Conservation (phyloP, 2,888 invertebrate genomes). For the Agrochola circellaris region DNA sequence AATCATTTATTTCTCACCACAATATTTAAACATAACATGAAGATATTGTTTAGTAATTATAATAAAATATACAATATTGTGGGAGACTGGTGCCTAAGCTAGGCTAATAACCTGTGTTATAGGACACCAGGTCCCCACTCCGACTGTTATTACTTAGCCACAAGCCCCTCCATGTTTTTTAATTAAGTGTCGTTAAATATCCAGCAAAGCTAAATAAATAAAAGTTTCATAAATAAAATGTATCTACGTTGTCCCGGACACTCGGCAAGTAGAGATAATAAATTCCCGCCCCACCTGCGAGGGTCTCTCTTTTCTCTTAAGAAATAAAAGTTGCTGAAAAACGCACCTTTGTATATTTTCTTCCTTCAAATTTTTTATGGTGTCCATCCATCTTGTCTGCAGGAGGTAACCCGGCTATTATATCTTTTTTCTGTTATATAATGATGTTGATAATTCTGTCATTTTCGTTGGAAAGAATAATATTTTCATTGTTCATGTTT, state of each 20-base stretch:
- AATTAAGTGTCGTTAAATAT: not conserved
- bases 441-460: slow-evolving; percentile 42
- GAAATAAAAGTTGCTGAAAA: slow-evolving; percentile 74
- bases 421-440: slow-evolving; percentile 49
- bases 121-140: too few species aligned
- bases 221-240: too few species aligned
- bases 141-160: too few species aligned
- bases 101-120: too few species aligned
- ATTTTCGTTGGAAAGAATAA: slow-evolving; percentile 20
- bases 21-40: too few species aligned
- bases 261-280: slow-evolving; percentile 71
- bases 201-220: slow-evolving; percentile 31
- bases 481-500: slow-evolving; percentile 2
- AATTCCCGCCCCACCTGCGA: slow-evolving; percentile 72
- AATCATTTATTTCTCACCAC: too few species aligned
- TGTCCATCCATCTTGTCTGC: slow-evolving; percentile 59
- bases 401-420: slow-evolving; percentile 58
- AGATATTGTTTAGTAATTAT: too few species aligned
- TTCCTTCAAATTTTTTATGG: slow-evolving; percentile 63
- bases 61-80: too few species aligned
- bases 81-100: too few species aligned
- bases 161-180: too few species aligned
- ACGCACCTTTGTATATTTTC: slow-evolving; percentile 68
- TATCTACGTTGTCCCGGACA: slow-evolving; percentile 56
- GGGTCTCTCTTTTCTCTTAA: slow-evolving; percentile 74